A percentile compares a stretch with the other conserved stretches of the same genome.
Evolutionary conservation across 2,113 vertebrate species (phyloP).

Genomic region (Scatophagus argus): DNA sequence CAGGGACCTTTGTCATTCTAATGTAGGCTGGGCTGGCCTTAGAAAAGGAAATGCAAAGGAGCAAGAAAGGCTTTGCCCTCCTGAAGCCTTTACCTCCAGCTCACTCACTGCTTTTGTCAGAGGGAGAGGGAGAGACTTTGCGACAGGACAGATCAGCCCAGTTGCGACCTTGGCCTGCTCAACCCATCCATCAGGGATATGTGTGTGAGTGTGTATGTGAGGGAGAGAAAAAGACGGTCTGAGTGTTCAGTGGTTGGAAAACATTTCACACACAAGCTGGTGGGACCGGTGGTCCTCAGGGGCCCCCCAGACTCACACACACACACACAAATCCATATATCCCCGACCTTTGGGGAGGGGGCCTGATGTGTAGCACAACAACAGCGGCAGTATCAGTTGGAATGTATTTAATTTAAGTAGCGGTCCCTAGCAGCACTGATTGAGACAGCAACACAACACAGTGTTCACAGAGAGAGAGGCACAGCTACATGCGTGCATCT

Average conservation of each 20-base stretch:
- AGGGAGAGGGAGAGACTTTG: conserved; percentile 63
- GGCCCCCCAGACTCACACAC: conserved; percentile 53
- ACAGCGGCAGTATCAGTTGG: conserved; percentile 68
- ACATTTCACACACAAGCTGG: conserved; percentile 81
- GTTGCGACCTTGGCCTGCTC: conserved; percentile 84
- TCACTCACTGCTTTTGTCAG: conserved; percentile 80
- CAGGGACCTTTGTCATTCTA: conserved; percentile 84
- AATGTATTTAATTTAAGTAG: conserved; percentile 77
- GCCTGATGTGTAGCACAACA: conserved; percentile 65
- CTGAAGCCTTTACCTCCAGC: conserved; percentile 83
- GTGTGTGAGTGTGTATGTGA: conserved; percentile 53
- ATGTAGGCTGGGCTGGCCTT: conserved; percentile 73
- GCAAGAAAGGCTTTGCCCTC: conserved; percentile 79
- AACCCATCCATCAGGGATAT: conserved; percentile 84
- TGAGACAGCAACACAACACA: conserved; percentile 58
- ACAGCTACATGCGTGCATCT: conserved; percentile 52
- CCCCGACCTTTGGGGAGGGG: conserved; percentile 35
- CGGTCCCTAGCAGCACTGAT: conserved; percentile 48
- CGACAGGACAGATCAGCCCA: conserved; percentile 84
- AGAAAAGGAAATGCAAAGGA: conserved; percentile 84
- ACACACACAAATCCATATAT: conserved; percentile 57
- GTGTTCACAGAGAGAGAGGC: conserved; percentile 40
- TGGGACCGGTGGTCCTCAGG: conserved; percentile 59
- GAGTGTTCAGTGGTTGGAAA: conserved; percentile 79
- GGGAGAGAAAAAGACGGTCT: conserved; percentile 51